Base-by-base conservation (phyloP, 2,888 invertebrate genomes). In the Folsomia candida region DNA sequence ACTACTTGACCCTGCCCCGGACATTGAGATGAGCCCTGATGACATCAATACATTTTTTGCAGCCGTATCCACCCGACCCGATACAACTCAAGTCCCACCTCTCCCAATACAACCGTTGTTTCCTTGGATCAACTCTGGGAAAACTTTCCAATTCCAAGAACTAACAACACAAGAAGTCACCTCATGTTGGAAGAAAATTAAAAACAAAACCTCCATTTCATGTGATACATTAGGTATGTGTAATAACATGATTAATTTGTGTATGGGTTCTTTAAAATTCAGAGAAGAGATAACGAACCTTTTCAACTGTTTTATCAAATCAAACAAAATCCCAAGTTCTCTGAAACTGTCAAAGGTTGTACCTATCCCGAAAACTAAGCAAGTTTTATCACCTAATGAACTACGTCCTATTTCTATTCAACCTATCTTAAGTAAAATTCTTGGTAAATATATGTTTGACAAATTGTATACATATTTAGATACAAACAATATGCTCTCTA, bases 361-460 rank as follows among this genome's bases (percentile, higher is more conserved):
- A 18, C 47, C 47, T 47, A 18, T 47, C 18, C 47, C 47, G 18
- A 47, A 47, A 47, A 18, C 18, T 9, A 9, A 11, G 9, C 18
- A 9, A 11, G 9, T 18, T 11, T 9, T 18, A 9, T 11, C 9
- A 11, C 9, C 47, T 11, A 47, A 47, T 47, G 47, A 47, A 11
- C 18, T 11, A 9, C 47, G 47, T 47, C 47, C 47, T 47, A 47
- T 47, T 11, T 47, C 47, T 47, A 47, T 47, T 47, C 47, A 47
- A 47, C 47, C 62, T 51, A 64, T 54, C 59, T 20, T 68, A 25
- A 54, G 57, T 9, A 68, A 68, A 29, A 6, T 68, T 0, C 25
- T 68, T 20, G 63, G 63, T 18, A 68, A 61, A 61, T 51, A 51
- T n/a, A 18, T 68, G 18, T 27, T 61, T 18, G 3, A 37, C 1